Conservation (phyloP, 1,140 invertebrate genomes). For the Popillia japonica region DNA sequence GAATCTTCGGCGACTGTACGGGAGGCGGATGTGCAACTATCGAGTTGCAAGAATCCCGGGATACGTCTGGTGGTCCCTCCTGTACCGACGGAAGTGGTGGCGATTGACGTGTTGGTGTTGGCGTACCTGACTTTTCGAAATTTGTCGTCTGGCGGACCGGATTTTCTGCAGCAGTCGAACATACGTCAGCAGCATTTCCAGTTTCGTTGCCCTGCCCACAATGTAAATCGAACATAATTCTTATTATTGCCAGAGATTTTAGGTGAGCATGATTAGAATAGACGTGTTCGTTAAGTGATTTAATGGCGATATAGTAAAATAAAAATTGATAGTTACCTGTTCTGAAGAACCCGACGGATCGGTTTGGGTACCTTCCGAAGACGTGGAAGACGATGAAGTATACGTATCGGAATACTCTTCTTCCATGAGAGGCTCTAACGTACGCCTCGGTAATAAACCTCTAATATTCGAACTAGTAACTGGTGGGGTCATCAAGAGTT, state of each 20-base stretch:
- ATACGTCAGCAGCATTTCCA: conserved; percentile 71
- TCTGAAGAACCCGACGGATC: conserved; percentile 64
- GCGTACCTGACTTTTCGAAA: conserved; percentile 40
- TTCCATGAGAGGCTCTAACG: conserved; percentile 73
- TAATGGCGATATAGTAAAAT: too few species aligned
- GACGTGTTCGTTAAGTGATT: not conserved
- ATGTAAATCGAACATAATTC: conserved; percentile 55
- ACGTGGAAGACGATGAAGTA: conserved; percentile 56
- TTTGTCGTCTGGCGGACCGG: conserved; percentile 39
- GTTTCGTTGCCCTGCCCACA: conserved; percentile 70
- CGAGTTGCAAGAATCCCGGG: conserved; percentile 54
- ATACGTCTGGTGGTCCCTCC: conserved; percentile 60
- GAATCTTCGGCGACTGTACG: conserved; percentile 64
- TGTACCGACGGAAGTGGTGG: conserved; percentile 53
- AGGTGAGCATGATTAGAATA: not conserved
- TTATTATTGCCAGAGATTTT: conserved; percentile 19
- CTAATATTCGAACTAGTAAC: conserved; percentile 71
- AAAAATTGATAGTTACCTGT: conserved; percentile 63
- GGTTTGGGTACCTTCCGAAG: conserved; percentile 59
- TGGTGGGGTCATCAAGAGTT: conserved; percentile 73
- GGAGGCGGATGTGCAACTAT: conserved; percentile 52
- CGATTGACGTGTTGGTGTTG: conserved; percentile 39
- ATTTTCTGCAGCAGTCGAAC: conserved; percentile 64
- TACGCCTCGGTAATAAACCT: conserved; percentile 70
- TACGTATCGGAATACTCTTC: conserved; percentile 68